Conservation (phyloP, 1,140 invertebrate species). For the Plodia interpunctella region DNA sequence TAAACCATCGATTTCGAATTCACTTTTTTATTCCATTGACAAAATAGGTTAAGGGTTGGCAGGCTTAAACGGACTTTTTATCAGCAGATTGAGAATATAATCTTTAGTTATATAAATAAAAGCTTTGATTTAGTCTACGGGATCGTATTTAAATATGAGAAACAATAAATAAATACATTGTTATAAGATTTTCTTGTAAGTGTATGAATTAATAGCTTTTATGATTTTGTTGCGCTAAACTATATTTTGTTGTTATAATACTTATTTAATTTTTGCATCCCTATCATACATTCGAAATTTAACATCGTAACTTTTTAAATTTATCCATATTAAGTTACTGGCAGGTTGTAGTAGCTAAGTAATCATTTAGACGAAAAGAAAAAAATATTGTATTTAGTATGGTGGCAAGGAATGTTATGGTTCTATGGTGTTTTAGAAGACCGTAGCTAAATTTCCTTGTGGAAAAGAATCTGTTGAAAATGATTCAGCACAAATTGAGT, state of each 20-base stretch:
- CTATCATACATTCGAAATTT: constrained; percentile 33
- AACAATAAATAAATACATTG: too few species aligned
- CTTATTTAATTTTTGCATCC: not conserved
- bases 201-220: not conserved
- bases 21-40: constrained; percentile 46
- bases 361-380: constrained; percentile 31
- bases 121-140: too few species aligned
- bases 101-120: too few species aligned
- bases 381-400: constrained; percentile 36
- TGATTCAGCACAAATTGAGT: constrained; percentile 36
- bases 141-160: too few species aligned
- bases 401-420: constrained; percentile 50
- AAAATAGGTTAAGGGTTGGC: constrained; percentile 29
- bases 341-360: constrained; percentile 36
- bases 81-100: too few species aligned
- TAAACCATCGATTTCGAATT: constrained; percentile 40
- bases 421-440: constrained; percentile 50
- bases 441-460: constrained; percentile 56
- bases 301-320: constrained; percentile 30
- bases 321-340: constrained; percentile 24
- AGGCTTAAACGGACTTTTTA: not conserved
- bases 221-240: not conserved
- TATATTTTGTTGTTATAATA: too few species aligned
- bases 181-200: too few species aligned
- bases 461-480: constrained; percentile 29